Base-by-base conservation (phyloP, 2,113 vertebrate genomes). In the Anarhynchus alexandrinus region DNA sequence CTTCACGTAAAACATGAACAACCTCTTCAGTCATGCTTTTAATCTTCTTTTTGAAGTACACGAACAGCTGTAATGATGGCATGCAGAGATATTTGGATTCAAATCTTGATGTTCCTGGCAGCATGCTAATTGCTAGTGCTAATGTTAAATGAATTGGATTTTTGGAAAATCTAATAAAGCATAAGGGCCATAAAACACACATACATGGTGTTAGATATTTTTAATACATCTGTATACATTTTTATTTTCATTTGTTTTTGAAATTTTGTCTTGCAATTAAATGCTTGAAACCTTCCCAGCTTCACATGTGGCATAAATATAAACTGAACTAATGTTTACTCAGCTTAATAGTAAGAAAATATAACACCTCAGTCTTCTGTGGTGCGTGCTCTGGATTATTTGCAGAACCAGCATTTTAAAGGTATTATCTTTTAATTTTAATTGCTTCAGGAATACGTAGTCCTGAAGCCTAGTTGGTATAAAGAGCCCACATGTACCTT, bases 231-330 rank as follows among this genome's bases (percentile, higher is more conserved):
- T 81, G 40, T 89, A 92, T 82, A 52, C 52, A 38, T 94, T 94
- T 57, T 36, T 6, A 83, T 91, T 90, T 97, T 94, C 1, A 62
- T 94, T 96, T 96, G 34, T 34, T 98, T 95, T 86, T 90, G 55
- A 88, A 81, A 45, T 93, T 95, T 86, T 91, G 77, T 90, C 66
- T 88, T 91, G 45, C 61, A 91, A 9, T 95, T 97, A 97, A 90
- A 64, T 94, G 47, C 74, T 88, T 95, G 29, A 81, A 95, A 90
- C 47, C 6, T 2, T 92, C 92, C 77, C 8, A 6, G 52, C 69
- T 94, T 96, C 49, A 67, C 30, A 8, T 85, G 36, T 54, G 71
- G 38, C 76, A 67, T 94, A 97, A 94, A 93, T 95, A 43, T 65
- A 91, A 92, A 82, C 67, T 84, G 91, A 95, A 77, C 25, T 86